A percentile compares a stretch with the other conserved stretches of the same genome.
These are phyloP conservation scores for Eupithecia exiguata DNA, from an alignment of 2,888 invertebrate genomes.

Conservation along the genomic window DNA sequence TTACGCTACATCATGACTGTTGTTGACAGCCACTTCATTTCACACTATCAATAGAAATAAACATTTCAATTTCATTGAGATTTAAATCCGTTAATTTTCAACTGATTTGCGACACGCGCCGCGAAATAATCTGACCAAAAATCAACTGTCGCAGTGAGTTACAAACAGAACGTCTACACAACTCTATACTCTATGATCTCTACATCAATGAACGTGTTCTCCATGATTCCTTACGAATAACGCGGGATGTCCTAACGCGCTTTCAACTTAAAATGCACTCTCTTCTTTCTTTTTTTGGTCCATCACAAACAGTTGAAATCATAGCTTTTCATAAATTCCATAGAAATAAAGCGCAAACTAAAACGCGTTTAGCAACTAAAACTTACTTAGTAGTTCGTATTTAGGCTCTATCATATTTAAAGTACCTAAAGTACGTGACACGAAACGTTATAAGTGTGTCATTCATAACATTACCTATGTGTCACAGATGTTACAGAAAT, in stretches of 20 bases:
- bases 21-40: constrained; percentile 4
- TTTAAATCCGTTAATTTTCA: neutral
- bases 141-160: constrained; percentile 42
- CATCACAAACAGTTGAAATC: neutral
- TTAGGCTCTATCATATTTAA: neutral
- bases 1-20: neutral
- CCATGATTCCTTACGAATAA: neutral
- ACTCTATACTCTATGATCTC: constrained; percentile 5
- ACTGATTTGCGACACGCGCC: constrained; percentile 10
- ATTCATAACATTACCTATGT: neutral
- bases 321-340: neutral
- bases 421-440: neutral
- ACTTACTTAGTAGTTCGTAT: neutral
- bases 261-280: neutral
- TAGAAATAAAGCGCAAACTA: neutral
- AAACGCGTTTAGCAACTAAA: neutral
- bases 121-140: constrained; percentile 31
- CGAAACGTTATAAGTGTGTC: neutral
- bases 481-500: neutral
- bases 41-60: neutral
- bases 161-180: constrained; percentile 32
- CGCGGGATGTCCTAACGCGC: neutral
- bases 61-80: neutral
- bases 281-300: neutral
- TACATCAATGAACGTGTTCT: neutral